phyloP scores from a whole-genome alignment of 2,888 invertebrate species.

The Silvanus unidentatus region DNA sequence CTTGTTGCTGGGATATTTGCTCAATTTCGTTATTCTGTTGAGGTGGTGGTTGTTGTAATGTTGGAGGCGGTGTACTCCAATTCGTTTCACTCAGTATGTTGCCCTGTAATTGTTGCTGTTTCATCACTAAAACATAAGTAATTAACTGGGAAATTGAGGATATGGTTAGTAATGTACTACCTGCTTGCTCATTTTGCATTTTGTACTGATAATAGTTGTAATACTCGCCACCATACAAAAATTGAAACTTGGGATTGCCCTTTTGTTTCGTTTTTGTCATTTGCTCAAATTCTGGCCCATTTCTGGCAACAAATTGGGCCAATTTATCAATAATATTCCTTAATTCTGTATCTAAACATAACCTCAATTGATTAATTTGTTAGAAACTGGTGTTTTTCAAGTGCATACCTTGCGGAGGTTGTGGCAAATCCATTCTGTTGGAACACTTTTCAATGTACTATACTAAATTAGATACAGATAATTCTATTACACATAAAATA shows the following conservation, averaged over 20 bases:
- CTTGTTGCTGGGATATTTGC: slow-evolving; percentile 69
- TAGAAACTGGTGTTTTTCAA: slow-evolving; percentile 9
- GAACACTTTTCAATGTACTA: no score
- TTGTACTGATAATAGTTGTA: slow-evolving; percentile 96
- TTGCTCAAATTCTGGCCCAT: slow-evolving; percentile 98
- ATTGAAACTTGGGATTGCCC: slow-evolving; percentile 95
- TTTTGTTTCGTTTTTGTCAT: slow-evolving; percentile 99
- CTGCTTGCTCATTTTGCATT: slow-evolving; percentile 91
- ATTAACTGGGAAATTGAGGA: no score
- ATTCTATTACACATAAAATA: no score
- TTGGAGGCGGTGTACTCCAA: slow-evolving; percentile 31
- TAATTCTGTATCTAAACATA: slow-evolving; percentile 74
- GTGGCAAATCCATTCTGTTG: slow-evolving; percentile 47
- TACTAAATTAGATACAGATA: no score
- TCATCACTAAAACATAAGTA: slow-evolving; percentile 69
- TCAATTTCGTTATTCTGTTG: slow-evolving; percentile 47
- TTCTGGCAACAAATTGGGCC: slow-evolving; percentile 97
- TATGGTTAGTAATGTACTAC: slow-evolving; percentile 58
- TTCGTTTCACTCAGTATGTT: slow-evolving; percentile 37
- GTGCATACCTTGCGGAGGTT: slow-evolving; percentile 57
- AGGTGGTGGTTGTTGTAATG: slow-evolving; percentile 17
- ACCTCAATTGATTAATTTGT: background rate
- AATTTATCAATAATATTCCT: slow-evolving; percentile 97
- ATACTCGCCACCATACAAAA: slow-evolving; percentile 93
- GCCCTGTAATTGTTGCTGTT: slow-evolving; percentile 54